A percentile compares a stretch with the other conserved stretches of the same genome.
These are phyloP conservation scores for Heterochromis multidens DNA, from an alignment of 2,113 vertebrate genomes.

Conservation along the genomic window DNA sequence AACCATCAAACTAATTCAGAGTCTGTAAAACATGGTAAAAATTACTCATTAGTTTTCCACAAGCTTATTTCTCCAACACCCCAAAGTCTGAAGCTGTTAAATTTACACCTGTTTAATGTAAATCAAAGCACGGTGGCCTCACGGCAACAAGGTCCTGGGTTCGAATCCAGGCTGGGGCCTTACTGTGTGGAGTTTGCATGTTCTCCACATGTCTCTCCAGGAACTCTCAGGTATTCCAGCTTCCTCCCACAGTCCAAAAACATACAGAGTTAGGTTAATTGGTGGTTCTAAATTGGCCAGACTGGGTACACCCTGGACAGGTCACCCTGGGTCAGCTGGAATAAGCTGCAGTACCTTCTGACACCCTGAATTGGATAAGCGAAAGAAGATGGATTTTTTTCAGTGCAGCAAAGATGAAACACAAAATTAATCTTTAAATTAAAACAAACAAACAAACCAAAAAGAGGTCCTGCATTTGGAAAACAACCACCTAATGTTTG, in stretches of 20 bases:
- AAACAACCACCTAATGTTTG: neutral
- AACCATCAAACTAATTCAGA: no score
- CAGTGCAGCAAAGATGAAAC: neutral
- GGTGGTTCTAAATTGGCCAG: neutral
- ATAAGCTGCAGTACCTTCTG: neutral
- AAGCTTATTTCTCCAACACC: neutral
- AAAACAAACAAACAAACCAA: no score
- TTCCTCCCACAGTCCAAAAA: neutral
- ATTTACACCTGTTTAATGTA: no score
- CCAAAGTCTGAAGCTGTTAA: neutral
- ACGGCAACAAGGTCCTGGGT: neutral
- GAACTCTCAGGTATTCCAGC: neutral
- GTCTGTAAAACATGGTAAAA: no score
- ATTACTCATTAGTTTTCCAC: no score
- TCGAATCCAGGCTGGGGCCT: neutral
- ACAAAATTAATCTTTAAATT: neutral
- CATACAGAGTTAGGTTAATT: neutral
- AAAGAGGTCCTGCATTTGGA: neutral
- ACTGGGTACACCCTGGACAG: neutral
- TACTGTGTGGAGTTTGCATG: neutral
- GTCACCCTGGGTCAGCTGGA: neutral
- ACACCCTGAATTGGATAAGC: accelerated
- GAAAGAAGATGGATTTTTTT: neutral
- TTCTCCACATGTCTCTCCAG: neutral
- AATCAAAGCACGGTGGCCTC: no score